Evolutionary conservation across 2,888 invertebrate genomes (phyloP).

Genomic region (Oasisia sp.): DNA sequence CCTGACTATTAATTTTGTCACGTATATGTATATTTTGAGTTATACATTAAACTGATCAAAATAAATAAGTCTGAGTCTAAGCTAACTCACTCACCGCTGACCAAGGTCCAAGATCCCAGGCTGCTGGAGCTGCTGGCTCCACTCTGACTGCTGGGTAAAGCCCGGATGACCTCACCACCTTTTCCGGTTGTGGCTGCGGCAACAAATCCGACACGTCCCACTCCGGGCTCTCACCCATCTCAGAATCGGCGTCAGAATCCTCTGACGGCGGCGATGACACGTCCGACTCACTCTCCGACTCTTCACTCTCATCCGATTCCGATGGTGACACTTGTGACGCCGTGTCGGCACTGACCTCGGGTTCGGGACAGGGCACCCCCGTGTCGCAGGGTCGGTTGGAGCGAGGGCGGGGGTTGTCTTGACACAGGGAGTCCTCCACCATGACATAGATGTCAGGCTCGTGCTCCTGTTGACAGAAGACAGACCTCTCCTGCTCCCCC

Average conservation of each 20-base stretch:
- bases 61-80: too few species aligned
- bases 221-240: neutral
- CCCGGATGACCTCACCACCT: neutral
- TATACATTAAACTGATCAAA: too few species aligned
- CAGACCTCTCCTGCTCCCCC: slow-evolving; percentile 85
- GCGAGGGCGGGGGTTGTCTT: slow-evolving; percentile 29
- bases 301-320: neutral
- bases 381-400: slow-evolving; percentile 34
- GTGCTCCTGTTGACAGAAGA: slow-evolving; percentile 46
- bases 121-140: too few species aligned
- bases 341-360: neutral
- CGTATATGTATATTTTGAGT: too few species aligned
- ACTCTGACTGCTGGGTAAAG: neutral
- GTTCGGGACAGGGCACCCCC: neutral
- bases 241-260: neutral
- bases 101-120: neutral
- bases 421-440: slow-evolving; percentile 28
- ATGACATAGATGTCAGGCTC: slow-evolving; percentile 24
- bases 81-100: neutral
- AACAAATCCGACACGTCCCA: neutral
- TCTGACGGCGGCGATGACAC: neutral
- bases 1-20: too few species aligned
- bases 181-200: neutral
- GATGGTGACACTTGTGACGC: neutral
- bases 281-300: neutral